Conservation (phyloP, 2,888 invertebrate species). For the Drosophila mettleri region DNA sequence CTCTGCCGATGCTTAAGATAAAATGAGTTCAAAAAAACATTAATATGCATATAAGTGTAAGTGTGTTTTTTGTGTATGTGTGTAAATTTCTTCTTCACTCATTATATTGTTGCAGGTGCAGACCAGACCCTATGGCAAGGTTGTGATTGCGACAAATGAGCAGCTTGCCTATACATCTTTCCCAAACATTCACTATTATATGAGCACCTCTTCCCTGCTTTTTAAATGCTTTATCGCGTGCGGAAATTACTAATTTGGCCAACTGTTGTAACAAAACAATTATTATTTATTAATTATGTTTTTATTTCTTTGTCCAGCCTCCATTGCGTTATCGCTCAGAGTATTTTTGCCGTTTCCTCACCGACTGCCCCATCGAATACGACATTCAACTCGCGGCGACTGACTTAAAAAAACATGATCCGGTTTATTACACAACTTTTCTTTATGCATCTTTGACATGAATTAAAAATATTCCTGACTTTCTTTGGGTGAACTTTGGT, state of each 20-base stretch:
- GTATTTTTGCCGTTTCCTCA: slow-evolving; percentile 36
- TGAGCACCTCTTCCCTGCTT: slow-evolving; percentile 31
- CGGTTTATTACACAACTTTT: background rate
- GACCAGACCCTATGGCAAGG: slow-evolving; percentile 50
- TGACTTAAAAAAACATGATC: slow-evolving; percentile 3
- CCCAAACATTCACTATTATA: slow-evolving; percentile 51
- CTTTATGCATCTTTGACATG: background rate
- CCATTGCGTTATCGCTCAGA: slow-evolving; percentile 18
- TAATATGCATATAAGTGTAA: slow-evolving; percentile 38
- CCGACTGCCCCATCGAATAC: slow-evolving; percentile 28
- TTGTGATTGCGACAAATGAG: slow-evolving; percentile 55
- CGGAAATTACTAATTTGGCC: slow-evolving; percentile 65
- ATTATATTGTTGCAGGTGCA: slow-evolving; percentile 52
- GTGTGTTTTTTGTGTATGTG: slow-evolving; percentile 6
- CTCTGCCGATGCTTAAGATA: slow-evolving; percentile 27
- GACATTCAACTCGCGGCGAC: background rate
- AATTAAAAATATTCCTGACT: background rate
- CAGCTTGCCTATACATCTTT: slow-evolving; percentile 6
- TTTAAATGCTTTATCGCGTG: slow-evolving; percentile 47
- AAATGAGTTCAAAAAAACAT: slow-evolving; percentile 49
- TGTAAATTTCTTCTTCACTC: slow-evolving; percentile 17
- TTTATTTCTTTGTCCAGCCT: slow-evolving; percentile 20
- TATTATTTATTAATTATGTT: slow-evolving; percentile 16
- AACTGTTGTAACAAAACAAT: slow-evolving; percentile 34
- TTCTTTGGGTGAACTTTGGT: background rate